Evolutionary conservation across 2,113 vertebrate genomes (phyloP), one percentile per base, ranked within the genome.

Genomic region (Malurus melanocephalus): DNA sequence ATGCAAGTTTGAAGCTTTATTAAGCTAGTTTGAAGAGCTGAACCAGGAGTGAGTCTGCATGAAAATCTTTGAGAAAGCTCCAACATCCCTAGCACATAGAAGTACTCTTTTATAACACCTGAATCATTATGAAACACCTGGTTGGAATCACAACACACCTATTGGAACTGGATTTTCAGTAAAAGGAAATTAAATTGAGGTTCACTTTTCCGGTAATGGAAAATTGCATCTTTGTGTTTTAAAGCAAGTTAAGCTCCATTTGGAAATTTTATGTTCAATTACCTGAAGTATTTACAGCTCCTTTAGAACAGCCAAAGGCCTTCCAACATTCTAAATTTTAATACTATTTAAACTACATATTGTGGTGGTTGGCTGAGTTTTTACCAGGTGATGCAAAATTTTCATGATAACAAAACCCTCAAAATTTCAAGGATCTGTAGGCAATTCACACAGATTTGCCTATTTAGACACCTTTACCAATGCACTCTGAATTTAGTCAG

Each of bases 61-160:
- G 20, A 66, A 80, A 14, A 7, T 45, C 76, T 83, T 75, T 80
- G 43, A 78, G 67, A 85, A 80, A 92, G 45, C 45, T 15, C 45
- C 35, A 77, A 85, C 38, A 64, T 2, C 18, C 43, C 38, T 21
- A 38, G 16, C 51, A 87, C 49, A 77, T 0, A 83, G 56, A 74
- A 71, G 27, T 12, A 30, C 16, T 30, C 30, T 84, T 88, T 60
- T 65, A 85, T 2, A 81, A 68, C 46, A 56, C 76, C 61, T 78
- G 38, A 15, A 42, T 48, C 75, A 68, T 72, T 88, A 93, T 75
- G 83, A 94, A 91, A 93, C 88, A 90, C 80, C 66, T 86, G 66
- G 22, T 0, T 79, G 61, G 77, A 92, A 94, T 78, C 69, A 88
- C 24, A 86, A 43, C 28, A 51, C 32, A 78, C 16, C 32, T 23